Evolutionary conservation across 2,797 vertebrate genomes (phyloP).

Genomic region (Gambusia yucatana): DNA sequence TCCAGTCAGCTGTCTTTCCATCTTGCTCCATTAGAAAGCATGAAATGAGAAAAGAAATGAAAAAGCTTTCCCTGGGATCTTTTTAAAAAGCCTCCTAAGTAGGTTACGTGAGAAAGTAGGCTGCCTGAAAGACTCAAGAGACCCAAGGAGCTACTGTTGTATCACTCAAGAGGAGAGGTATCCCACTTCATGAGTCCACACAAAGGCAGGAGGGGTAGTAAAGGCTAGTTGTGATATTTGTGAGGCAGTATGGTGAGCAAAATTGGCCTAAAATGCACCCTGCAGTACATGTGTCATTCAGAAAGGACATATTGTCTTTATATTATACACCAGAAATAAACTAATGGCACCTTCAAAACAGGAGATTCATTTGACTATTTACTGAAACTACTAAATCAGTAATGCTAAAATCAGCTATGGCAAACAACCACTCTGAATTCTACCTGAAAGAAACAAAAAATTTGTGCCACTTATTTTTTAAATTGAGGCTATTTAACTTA

Average conservation of each 20-base stretch:
- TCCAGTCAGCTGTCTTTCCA: conserved; percentile 57
- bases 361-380: background rate
- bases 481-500: conserved; percentile 1
- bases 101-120: conserved; percentile 85
- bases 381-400: background rate
- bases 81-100: conserved; percentile 82
- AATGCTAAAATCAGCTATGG: background rate
- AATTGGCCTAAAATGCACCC: conserved; percentile 43
- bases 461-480: background rate
- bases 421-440: no score
- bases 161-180: conserved; percentile 73
- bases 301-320: background rate
- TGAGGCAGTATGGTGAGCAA: conserved; percentile 51
- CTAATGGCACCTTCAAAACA: background rate
- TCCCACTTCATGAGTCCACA: conserved; percentile 74
- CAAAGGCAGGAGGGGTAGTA: conserved; percentile 44
- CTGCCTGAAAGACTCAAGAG: conserved; percentile 77
- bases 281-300: conserved; percentile 9
- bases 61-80: conserved; percentile 80
- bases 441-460: no score
- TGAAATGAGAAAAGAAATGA: conserved; percentile 73
- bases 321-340: background rate
- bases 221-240: conserved; percentile 42
- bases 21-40: conserved; percentile 53
- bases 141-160: conserved; percentile 72